A percentile compares a stretch with the other conserved stretches of the same genome.
Conservation (phyloP, 2,113 vertebrate genomes). For the Clarias magur region DNA sequence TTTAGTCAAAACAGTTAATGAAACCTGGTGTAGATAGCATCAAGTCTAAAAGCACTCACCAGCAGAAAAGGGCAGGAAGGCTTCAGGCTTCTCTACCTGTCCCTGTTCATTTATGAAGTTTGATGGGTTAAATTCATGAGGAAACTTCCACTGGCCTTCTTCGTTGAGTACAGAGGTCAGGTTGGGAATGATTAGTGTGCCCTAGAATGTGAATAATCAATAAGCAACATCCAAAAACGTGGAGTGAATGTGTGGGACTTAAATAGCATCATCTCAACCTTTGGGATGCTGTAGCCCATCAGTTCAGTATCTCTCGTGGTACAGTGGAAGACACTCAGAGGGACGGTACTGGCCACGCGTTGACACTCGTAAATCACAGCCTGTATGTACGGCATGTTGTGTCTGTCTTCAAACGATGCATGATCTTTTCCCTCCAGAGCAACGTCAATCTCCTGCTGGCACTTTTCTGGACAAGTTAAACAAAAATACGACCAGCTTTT, state of each 20-base stretch:
- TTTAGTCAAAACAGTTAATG: neutral
- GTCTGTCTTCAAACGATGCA: slow-evolving; percentile 56
- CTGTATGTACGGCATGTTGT: slow-evolving; percentile 58
- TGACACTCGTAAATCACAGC: slow-evolving; percentile 62
- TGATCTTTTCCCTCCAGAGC: slow-evolving; percentile 48
- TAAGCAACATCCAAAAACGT: neutral
- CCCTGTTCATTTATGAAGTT: slow-evolving; percentile 50
- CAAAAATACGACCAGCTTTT: neutral
- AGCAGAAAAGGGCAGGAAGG: slow-evolving; percentile 49
- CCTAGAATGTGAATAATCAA: slow-evolving; percentile 61
- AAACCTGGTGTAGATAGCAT: neutral
- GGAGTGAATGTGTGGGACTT: slow-evolving; percentile 56
- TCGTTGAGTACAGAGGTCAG: slow-evolving; percentile 77
- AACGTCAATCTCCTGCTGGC: slow-evolving; percentile 59
- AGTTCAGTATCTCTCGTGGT: slow-evolving; percentile 61
- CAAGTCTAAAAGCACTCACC: slow-evolving; percentile 21
- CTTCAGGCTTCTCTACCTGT: slow-evolving; percentile 39
- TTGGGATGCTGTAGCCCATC: slow-evolving; percentile 62
- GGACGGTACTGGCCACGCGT: slow-evolving; percentile 53
- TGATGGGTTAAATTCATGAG: slow-evolving; percentile 58
- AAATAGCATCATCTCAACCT: slow-evolving; percentile 42
- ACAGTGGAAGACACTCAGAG: slow-evolving; percentile 57
- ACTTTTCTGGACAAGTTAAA: slow-evolving; percentile 27
- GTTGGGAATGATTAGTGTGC: slow-evolving; percentile 70
- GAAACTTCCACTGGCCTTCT: slow-evolving; percentile 72